Evolutionary conservation across 2,888 invertebrate genomes (phyloP), one percentile per base, ranked within the genome.

Genomic region (Colletes collaris): DNA sequence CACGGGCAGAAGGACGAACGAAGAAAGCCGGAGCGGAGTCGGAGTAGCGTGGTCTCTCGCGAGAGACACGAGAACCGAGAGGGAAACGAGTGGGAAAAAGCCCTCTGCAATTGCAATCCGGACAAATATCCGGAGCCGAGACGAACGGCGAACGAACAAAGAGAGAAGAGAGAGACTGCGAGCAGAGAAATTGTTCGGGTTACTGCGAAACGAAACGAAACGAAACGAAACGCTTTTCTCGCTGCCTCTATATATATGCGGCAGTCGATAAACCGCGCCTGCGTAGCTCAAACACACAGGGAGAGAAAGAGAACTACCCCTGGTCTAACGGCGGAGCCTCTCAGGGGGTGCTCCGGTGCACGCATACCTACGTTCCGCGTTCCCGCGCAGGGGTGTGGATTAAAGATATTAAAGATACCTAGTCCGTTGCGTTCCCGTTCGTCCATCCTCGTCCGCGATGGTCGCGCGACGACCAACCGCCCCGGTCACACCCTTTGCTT

Each of bases 221-320:
- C 88, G 85, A 81, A 86, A 89, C 86, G 87, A 85, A 86, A 88
- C 88, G 86, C 82, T 88, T 85, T 84, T 83, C 84, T 81, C 85
- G 80, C 84, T 83, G 44, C 72, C 81, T 59, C 63, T 85, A 83
- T 81, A 85, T 85, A 87, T 86, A 87, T 85, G 87, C 87, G 83
- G 85, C 83, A 91, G 90, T 91, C 91, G 90, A 90, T 91, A 91
- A 90, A 90, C 88, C 89, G 90, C 90, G 91, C 89, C 80, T 90
- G 91, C 91, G 91, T 88, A 88, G 77, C 81, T 78, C 81, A 84
- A 81, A 85, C 83, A 80, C 83, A 81, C 6, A 40, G 40, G 76
- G 27, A 27, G 27, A 27, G 27, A 27, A 27, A 82, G 58, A 46
- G 62, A 64, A 46, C 63, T 53, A 58, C 35, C 63, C 35, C 53